A percentile compares a stretch with the other conserved stretches of the same genome.
Evolutionary conservation across 2,888 invertebrate genomes (phyloP).

Genomic region (Ernsta delagoae): DNA sequence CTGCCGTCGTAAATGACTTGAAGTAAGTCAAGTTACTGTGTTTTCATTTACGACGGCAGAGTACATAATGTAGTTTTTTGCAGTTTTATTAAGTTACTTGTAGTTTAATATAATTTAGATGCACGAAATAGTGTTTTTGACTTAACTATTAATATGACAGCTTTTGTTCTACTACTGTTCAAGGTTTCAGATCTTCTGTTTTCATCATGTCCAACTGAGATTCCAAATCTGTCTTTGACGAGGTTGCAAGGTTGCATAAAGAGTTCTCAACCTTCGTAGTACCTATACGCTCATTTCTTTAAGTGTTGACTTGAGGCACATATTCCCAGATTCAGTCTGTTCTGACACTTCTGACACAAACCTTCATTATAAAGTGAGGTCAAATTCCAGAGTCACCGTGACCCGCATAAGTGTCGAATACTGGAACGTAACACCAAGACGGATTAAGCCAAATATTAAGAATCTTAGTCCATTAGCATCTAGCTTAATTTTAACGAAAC

Average conservation of each 20-base stretch:
- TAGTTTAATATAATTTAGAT: too few relatives aligned
- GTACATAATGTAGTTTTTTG: too few relatives aligned
- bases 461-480: too few relatives aligned
- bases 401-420: conserved; percentile 14
- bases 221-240: conserved; percentile 23
- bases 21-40: too few relatives aligned
- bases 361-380: conserved; percentile 37
- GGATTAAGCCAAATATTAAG: too few relatives aligned
- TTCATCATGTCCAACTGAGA: conserved; percentile 9
- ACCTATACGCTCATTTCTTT: conserved; percentile 14
- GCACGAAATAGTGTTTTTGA: too few relatives aligned
- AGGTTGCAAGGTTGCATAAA: conserved; percentile 10
- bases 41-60: too few relatives aligned
- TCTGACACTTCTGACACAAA: conserved; percentile 17
- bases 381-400: conserved; percentile 30
- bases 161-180: background rate
- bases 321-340: conserved; percentile 20
- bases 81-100: too few relatives aligned
- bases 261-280: conserved; percentile 25
- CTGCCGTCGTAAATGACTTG: too few relatives aligned
- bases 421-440: background rate
- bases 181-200: conserved; percentile 1
- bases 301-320: conserved; percentile 25
- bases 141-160: background rate
- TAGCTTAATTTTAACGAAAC: too few relatives aligned